phyloP scores from a whole-genome alignment of 2,888 invertebrate species.

The Diarsia brunnea region DNA sequence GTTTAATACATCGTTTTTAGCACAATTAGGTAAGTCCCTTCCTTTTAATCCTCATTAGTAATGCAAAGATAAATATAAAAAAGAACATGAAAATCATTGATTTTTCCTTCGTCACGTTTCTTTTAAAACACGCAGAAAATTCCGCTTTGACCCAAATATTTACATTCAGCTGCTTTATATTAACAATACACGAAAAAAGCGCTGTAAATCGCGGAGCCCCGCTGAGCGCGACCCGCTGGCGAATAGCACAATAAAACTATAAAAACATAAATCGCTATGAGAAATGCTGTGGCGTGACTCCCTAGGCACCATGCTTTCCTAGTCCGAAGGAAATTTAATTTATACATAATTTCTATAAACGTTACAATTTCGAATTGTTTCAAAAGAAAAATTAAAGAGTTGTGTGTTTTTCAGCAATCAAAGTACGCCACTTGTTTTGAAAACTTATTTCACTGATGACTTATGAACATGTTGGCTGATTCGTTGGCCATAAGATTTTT shows the following conservation, averaged over 20 bases:
- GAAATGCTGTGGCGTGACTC: constrained; percentile 77
- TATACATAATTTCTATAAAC: constrained; percentile 31
- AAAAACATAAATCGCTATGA: constrained; percentile 82
- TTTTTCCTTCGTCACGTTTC: constrained; percentile 5
- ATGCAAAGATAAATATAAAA: constrained; percentile 8
- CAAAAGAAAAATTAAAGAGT: not conserved
- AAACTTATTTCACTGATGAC: not conserved
- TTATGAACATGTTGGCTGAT: not conserved
- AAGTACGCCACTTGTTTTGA: not conserved
- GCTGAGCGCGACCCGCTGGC: constrained; percentile 66
- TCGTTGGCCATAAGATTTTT: not conserved
- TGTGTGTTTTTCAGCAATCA: not conserved
- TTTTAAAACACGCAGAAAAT: constrained; percentile 45
- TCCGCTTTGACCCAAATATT: constrained; percentile 61
- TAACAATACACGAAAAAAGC: constrained; percentile 59
- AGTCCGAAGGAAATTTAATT: constrained; percentile 23
- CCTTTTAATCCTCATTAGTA: not conserved
- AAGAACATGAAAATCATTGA: constrained; percentile 16
- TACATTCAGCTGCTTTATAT: constrained; percentile 46
- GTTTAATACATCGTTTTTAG: not conserved
- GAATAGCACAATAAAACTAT: constrained; percentile 80
- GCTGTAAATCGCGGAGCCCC: constrained; percentile 63
- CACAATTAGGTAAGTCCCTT: not conserved
- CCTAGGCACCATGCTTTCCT: constrained; percentile 54
- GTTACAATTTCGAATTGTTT: constrained; percentile 12